These are phyloP conservation scores for Epinotia nisella DNA, from an alignment of 2,888 invertebrate genomes.

Conservation along the genomic window DNA sequence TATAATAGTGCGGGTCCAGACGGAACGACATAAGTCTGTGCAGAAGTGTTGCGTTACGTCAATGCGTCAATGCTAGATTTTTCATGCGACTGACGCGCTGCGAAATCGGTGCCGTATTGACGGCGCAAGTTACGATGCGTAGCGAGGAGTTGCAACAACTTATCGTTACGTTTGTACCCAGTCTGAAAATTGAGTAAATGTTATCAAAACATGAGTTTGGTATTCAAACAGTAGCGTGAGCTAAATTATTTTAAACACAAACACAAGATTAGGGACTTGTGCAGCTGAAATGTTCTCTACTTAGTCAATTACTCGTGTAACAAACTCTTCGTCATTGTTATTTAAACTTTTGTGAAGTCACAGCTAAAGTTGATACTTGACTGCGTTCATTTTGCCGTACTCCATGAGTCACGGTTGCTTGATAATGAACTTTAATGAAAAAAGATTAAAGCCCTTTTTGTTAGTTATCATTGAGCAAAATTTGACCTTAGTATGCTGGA, in stretches of 20 bases:
- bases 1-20: no score
- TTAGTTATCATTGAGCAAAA: background rate
- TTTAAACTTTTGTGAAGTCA: constrained; percentile 12
- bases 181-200: background rate
- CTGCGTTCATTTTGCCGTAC: background rate
- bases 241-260: constrained; percentile 7
- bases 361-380: constrained; percentile 7
- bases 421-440: background rate
- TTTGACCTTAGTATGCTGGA: background rate
- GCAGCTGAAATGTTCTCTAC: constrained; percentile 9
- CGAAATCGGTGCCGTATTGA: no score
- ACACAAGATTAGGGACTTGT: background rate
- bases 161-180: background rate
- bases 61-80: no score
- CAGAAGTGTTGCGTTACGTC: no score
- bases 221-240: background rate
- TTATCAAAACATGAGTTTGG: background rate
- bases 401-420: background rate
- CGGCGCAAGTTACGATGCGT: no score
- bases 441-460: background rate
- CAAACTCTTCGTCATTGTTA: background rate
- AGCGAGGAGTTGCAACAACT: no score
- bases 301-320: constrained; percentile 6
- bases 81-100: no score
- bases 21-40: no score